phyloP scores from a whole-genome alignment of 2,888 invertebrate genomes.

The Girardia tigrina region DNA sequence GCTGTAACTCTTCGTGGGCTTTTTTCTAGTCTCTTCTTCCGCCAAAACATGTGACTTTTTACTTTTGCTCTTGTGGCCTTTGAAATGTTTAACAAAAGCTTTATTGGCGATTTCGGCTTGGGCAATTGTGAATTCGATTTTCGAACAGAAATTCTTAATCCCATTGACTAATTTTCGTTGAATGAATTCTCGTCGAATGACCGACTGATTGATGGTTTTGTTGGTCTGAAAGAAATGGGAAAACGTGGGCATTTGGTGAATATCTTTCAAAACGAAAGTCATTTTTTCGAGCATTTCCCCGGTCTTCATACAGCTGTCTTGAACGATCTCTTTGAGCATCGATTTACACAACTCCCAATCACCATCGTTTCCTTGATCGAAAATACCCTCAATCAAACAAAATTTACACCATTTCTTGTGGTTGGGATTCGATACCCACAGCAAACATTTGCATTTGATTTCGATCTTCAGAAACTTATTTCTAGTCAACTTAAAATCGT shows the following conservation, averaged over 20 bases:
- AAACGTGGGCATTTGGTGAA: neutral
- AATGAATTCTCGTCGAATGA: neutral
- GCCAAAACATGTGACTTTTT: no score
- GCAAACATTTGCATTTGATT: neutral
- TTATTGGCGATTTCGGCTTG: no score
- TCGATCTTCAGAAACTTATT: neutral
- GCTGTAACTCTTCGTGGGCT: no score
- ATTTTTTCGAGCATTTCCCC: neutral
- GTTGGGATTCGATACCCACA: neutral
- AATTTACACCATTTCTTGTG: neutral
- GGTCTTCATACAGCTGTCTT: neutral
- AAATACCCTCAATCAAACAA: neutral
- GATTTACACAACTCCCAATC: neutral
- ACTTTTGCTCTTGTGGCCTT: no score
- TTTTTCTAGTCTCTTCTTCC: no score
- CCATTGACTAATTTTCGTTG: neutral
- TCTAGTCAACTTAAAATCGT: neutral
- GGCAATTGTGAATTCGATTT: neutral
- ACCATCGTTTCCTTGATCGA: neutral
- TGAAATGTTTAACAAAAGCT: no score
- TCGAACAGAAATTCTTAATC: neutral
- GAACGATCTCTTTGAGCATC: neutral
- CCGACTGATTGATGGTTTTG: neutral
- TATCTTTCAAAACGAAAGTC: neutral
- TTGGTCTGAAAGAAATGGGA: neutral